Percentiles rank a stretch among this genome's conserved stretches.
Evolutionary conservation across 2,113 vertebrate genomes (phyloP).

Genomic region (Puffinus mauretanicus): DNA sequence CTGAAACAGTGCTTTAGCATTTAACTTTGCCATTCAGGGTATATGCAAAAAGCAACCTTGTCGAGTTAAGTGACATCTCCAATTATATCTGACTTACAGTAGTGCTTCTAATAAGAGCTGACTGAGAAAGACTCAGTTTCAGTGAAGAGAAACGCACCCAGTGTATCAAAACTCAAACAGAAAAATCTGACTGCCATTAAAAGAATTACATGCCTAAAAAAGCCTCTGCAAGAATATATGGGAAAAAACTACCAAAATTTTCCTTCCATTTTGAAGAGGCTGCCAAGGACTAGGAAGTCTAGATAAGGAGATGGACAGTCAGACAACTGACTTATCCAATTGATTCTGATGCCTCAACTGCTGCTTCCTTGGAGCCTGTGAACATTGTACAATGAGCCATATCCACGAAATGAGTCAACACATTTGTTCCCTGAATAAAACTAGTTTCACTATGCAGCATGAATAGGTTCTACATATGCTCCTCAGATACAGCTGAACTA

Average conservation of each 20-base stretch:
- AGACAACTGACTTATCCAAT: neutral
- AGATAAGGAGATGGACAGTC: neutral
- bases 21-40: neutral
- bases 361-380: neutral
- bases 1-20: neutral
- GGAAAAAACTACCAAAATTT: neutral
- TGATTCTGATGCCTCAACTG: neutral
- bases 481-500: neutral
- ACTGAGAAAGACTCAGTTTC: neutral
- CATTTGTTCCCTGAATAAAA: neutral
- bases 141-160: neutral
- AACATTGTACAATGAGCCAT: neutral
- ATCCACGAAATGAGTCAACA: neutral
- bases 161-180: neutral
- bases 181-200: neutral
- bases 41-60: neutral
- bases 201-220: neutral
- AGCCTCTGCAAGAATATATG: neutral
- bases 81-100: neutral
- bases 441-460: neutral
- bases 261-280: neutral
- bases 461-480: neutral
- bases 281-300: neutral
- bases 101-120: neutral
- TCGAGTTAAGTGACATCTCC: neutral